Base-by-base conservation (phyloP, 2,888 invertebrate genomes). In the Oligia strigilis region DNA sequence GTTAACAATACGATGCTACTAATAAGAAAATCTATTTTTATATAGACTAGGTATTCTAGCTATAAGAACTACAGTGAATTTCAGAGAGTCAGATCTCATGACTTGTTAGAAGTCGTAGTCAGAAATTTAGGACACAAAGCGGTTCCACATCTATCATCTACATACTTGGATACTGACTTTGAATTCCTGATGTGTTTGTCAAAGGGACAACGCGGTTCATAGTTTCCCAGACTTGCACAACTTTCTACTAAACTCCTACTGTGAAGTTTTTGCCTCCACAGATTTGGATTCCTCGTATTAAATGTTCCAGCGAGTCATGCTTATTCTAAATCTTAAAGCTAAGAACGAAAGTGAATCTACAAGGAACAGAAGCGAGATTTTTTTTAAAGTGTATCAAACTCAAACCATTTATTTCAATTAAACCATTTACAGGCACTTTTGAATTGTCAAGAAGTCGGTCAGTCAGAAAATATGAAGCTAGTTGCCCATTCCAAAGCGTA, bases 181-280 rank as follows among this genome's bases (percentile, higher is more conserved):
- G 23, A 74, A 78, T 76, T 64, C 8, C 52, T 67, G 46, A 62
- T 60, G 19, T 75, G 46, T 23, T 67, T 8, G n/a, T 40, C 64
- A 74, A 78, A 74, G 40, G 40, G 14, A 70, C 2, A 14, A 52
- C 72, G 19, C 11, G 23, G 23, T n/a, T 40, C 46, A 49, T 65
- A 72, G 77, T 75, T 80, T 65, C n/a, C 11, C 0, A 67, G 58
- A 67, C 46, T 49, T 43, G 13, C 49, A 13, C 4, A 80, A 81
- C 23, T 81, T 73, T 77, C 52, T 29, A 43, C 46, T 36, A 46
- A 40, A 46, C 60, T 65, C 14, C n/a, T n/a, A 40, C 14, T n/a
- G 1, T 72, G 40, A 72, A 43, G 14, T 17, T 73, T 60, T 43
- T 49, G 19, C 29, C 52, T 49, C 3, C 29, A 40, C 40, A 29